phyloP scores from a whole-genome alignment of 2,113 vertebrate genomes.

The Triplophysa rosa region DNA sequence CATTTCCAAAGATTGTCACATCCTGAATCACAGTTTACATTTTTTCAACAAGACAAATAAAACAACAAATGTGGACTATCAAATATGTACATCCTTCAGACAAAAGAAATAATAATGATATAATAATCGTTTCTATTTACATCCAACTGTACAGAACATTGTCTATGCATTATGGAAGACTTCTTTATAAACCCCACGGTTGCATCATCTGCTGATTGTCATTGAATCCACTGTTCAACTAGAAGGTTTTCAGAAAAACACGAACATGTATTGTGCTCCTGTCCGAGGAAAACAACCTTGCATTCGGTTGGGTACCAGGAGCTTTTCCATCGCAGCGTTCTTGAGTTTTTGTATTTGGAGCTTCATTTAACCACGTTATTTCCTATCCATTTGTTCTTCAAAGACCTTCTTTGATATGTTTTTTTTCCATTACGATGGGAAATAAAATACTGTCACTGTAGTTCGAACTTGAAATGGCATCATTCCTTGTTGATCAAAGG shows the following conservation, averaged over 20 bases:
- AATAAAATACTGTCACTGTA: slow-evolving; percentile 69
- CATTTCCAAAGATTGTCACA: slow-evolving; percentile 72
- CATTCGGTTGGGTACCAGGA: neutral
- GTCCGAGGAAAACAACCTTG: neutral
- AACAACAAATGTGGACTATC: slow-evolving; percentile 41
- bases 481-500: slow-evolving; percentile 63
- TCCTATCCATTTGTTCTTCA: slow-evolving; percentile 50
- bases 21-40: slow-evolving; percentile 72
- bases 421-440: slow-evolving; percentile 36
- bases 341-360: slow-evolving; percentile 5
- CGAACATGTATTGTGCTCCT: neutral
- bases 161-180: slow-evolving; percentile 74
- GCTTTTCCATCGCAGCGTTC: neutral
- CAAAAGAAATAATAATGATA: slow-evolving; percentile 32
- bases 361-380: neutral
- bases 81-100: slow-evolving; percentile 54
- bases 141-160: slow-evolving; percentile 57
- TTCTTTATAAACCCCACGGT: slow-evolving; percentile 43
- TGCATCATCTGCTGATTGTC: slow-evolving; percentile 70
- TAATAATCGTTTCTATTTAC: slow-evolving; percentile 56
- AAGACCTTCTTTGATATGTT: slow-evolving; percentile 20
- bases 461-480: slow-evolving; percentile 55
- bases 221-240: slow-evolving; percentile 50
- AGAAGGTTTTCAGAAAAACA: slow-evolving; percentile 12
- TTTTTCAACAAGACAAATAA: slow-evolving; percentile 44